phyloP scores from a whole-genome alignment of 1,140 invertebrate genomes.

The Nephila pilipes region DNA sequence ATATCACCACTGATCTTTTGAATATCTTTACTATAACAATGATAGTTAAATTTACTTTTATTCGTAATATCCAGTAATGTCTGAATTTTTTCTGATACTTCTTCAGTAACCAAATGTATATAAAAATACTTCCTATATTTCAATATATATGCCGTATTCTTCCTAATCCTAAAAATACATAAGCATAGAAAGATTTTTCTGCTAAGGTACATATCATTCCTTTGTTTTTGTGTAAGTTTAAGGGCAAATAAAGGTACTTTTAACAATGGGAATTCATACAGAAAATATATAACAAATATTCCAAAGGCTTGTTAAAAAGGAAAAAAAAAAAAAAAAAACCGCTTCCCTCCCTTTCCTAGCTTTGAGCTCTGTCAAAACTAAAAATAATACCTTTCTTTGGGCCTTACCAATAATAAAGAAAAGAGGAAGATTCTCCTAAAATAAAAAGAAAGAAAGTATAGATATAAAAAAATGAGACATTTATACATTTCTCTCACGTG shows the following conservation, averaged over 20 bases:
- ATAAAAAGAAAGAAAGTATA: background rate
- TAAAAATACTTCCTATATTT: too few species aligned
- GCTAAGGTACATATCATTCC: background rate
- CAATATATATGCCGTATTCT: too few species aligned
- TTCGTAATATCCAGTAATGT: too few species aligned
- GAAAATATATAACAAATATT: slow-evolving; percentile 38
- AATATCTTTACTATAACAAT: too few species aligned
- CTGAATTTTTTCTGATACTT: too few species aligned
- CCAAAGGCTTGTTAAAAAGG: background rate
- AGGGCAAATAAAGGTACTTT: slow-evolving; percentile 10
- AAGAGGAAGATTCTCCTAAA: background rate
- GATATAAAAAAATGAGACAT: slow-evolving; percentile 1
- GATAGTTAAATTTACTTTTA: too few species aligned
- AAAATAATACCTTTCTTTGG: slow-evolving; percentile 57
- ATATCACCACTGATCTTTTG: too few species aligned
- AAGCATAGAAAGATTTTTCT: background rate
- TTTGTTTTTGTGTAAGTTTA: background rate
- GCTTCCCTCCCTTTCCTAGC: background rate
- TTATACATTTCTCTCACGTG: slow-evolving; percentile 65
- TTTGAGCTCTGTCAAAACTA: slow-evolving; percentile 54
- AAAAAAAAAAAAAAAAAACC: background rate
- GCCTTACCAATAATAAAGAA: slow-evolving; percentile 58
- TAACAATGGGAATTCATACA: slow-evolving; percentile 24
- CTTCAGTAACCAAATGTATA: too few species aligned
- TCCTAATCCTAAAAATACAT: too few species aligned